Percentiles rank a stretch among this genome's conserved stretches.
Evolutionary conservation across 53 echinoderm and acorn worm species (phyloP).

Genomic region (Patiria pectinifera): DNA sequence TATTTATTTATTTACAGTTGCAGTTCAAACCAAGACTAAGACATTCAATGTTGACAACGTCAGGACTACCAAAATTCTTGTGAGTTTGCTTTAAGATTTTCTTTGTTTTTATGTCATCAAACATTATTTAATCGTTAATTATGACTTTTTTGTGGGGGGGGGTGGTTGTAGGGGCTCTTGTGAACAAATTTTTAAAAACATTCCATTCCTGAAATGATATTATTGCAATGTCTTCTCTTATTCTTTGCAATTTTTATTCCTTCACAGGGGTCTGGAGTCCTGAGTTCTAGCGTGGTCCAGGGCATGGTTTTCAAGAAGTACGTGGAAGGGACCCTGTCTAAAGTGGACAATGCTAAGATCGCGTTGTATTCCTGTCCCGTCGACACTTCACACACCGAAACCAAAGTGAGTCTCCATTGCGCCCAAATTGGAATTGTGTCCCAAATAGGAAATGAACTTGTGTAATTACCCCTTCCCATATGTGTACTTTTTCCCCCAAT

Average conservation of each 20-base stretch:
- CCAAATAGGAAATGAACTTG: too few relatives aligned
- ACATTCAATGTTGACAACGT: slow-evolving; percentile 99
- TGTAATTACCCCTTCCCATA: too few relatives aligned
- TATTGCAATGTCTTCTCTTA: background rate
- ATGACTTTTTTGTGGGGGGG: too few relatives aligned
- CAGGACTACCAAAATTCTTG: slow-evolving; percentile 90
- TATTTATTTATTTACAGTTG: background rate
- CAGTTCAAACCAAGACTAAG: slow-evolving; percentile 70
- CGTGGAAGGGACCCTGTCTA: slow-evolving; percentile 74
- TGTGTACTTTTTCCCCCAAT: too few relatives aligned
- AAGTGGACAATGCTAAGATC: slow-evolving; percentile 83
- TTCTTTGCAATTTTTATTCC: background rate
- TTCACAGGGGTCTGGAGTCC: slow-evolving; percentile 86
- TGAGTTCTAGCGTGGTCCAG: slow-evolving; percentile 80
- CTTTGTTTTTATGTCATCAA: background rate
- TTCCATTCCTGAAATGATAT: background rate
- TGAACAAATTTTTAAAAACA: background rate
- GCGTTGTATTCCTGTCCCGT: slow-evolving; percentile 94
- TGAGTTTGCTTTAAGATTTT: slow-evolving; percentile 67
- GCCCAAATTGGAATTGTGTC: too few relatives aligned
- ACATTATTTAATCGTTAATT: background rate
- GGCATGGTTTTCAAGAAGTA: slow-evolving; percentile 98
- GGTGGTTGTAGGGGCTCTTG: background rate
- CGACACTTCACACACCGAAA: slow-evolving; percentile 92
- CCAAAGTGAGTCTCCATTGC: slow-evolving; percentile 72